A percentile compares a stretch with the other conserved stretches of the same genome.
These are phyloP conservation scores for Cotesia glomerata DNA, from an alignment of 1,140 invertebrate species.

Conservation along the genomic window DNA sequence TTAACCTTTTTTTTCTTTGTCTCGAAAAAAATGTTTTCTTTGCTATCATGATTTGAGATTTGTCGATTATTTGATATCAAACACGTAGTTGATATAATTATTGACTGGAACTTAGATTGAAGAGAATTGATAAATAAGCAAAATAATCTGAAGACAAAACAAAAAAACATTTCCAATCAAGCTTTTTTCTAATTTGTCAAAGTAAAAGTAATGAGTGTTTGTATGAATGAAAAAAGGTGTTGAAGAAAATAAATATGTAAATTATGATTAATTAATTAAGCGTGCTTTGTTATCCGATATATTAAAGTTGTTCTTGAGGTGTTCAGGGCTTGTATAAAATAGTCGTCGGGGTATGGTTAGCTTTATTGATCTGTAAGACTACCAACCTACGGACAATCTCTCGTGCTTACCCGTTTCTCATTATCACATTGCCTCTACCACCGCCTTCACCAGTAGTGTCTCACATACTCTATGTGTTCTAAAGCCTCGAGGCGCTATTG, in stretches of 20 bases:
- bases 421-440: slow-evolving; percentile 41
- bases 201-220: neutral
- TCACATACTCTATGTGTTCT: slow-evolving; percentile 22
- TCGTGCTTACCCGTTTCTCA: slow-evolving; percentile 28
- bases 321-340: slow-evolving; percentile 35
- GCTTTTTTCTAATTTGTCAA: neutral
- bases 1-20: neutral
- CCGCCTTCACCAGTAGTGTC: slow-evolving; percentile 35
- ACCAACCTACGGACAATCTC: slow-evolving; percentile 56
- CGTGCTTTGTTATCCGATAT: slow-evolving; percentile 59
- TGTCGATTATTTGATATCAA: slow-evolving; percentile 29
- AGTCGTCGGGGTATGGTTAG: slow-evolving; percentile 56
- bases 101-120: too few relatives aligned
- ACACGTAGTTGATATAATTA: too few relatives aligned
- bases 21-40: neutral
- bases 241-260: slow-evolving; percentile 20
- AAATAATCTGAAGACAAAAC: too few relatives aligned
- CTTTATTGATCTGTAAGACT: slow-evolving; percentile 66
- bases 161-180: too few relatives aligned
- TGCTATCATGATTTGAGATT: slow-evolving; percentile 36
- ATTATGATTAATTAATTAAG: slow-evolving; percentile 56
- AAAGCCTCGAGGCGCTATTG: slow-evolving; percentile 29
- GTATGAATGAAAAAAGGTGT: neutral
- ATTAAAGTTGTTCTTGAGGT: slow-evolving; percentile 63
- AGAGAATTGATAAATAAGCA: too few relatives aligned